Percentiles rank a stretch among this genome's conserved stretches.
phyloP scores from a whole-genome alignment of 2,888 invertebrate genomes.

The Slavum lentiscoides region DNA sequence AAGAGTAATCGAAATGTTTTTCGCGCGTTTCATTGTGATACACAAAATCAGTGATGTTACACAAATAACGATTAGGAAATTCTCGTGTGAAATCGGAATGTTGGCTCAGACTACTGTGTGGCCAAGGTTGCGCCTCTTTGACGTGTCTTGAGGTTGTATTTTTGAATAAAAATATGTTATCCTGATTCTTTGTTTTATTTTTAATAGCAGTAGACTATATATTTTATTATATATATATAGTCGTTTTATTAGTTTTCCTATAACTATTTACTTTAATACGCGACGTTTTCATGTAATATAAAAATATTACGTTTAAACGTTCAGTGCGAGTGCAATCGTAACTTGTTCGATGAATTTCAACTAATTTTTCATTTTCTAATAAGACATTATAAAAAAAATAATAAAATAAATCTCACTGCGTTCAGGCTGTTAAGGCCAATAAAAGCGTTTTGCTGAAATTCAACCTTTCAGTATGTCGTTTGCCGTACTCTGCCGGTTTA shows the following conservation, averaged over 20 bases:
- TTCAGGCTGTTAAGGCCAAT: too few relatives aligned
- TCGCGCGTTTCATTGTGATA: neutral
- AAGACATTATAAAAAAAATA: too few relatives aligned
- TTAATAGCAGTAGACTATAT: neutral
- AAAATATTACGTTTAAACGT: too few relatives aligned
- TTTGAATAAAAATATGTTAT: constrained; percentile 27
- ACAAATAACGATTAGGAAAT: neutral
- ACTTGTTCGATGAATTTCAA: too few relatives aligned
- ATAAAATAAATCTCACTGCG: too few relatives aligned
- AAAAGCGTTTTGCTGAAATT: too few relatives aligned
- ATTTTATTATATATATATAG: too few relatives aligned
- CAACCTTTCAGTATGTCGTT: neutral
- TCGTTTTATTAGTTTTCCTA: too few relatives aligned
- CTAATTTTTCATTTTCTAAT: too few relatives aligned
- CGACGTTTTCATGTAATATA: too few relatives aligned
- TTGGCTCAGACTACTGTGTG: neutral
- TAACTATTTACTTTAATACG: neutral
- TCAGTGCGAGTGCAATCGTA: too few relatives aligned
- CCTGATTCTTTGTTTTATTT: constrained; percentile 20
- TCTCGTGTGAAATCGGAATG: constrained; percentile 8
- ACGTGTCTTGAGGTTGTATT: constrained; percentile 23
- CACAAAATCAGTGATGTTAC: constrained; percentile 1
- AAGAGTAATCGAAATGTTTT: neutral
- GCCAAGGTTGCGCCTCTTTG: neutral
- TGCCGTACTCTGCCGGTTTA: neutral